phyloP scores from a whole-genome alignment of 2,888 invertebrate species.

The Calliopum simillimum region DNA sequence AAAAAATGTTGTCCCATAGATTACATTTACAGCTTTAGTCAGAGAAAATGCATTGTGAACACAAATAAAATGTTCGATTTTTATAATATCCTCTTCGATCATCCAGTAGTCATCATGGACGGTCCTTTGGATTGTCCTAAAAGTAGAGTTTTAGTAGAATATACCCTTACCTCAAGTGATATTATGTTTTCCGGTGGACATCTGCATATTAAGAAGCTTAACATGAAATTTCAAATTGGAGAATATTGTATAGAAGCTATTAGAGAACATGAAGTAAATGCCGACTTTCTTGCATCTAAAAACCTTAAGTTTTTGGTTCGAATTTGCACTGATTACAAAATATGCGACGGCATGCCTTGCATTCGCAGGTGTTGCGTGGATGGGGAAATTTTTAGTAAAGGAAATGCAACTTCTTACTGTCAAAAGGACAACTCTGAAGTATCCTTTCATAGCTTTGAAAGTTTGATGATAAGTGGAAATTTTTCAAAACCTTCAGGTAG shows the following conservation, averaged over 20 bases:
- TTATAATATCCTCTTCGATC: slow-evolving; percentile 54
- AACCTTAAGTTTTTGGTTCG: slow-evolving; percentile 47
- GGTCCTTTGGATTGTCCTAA: slow-evolving; percentile 53
- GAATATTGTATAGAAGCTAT: slow-evolving; percentile 63
- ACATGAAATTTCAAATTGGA: slow-evolving; percentile 46
- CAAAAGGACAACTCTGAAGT: slow-evolving; percentile 51
- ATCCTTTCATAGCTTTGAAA: slow-evolving; percentile 57
- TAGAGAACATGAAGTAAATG: slow-evolving; percentile 19
- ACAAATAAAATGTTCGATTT: slow-evolving; percentile 43
- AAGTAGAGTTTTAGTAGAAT: slow-evolving; percentile 59
- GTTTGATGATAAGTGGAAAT: slow-evolving; percentile 54
- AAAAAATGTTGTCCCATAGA: slow-evolving; percentile 62
- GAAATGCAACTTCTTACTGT: slow-evolving; percentile 57
- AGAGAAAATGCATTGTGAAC: slow-evolving; percentile 49
- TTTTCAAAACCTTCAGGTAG: slow-evolving; percentile 60
- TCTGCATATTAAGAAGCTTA: slow-evolving; percentile 46
- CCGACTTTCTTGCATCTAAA: not conserved
- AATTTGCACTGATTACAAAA: slow-evolving; percentile 50
- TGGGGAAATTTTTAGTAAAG: slow-evolving; percentile 57
- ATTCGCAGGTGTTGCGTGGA: slow-evolving; percentile 62
- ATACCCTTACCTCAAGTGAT: slow-evolving; percentile 50
- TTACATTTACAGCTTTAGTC: slow-evolving; percentile 52
- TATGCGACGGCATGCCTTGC: slow-evolving; percentile 59
- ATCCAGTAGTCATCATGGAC: slow-evolving; percentile 46
- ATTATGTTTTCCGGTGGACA: slow-evolving; percentile 51